Base-by-base conservation (phyloP, 2,888 invertebrate species). In the Synergus laeviventris region DNA sequence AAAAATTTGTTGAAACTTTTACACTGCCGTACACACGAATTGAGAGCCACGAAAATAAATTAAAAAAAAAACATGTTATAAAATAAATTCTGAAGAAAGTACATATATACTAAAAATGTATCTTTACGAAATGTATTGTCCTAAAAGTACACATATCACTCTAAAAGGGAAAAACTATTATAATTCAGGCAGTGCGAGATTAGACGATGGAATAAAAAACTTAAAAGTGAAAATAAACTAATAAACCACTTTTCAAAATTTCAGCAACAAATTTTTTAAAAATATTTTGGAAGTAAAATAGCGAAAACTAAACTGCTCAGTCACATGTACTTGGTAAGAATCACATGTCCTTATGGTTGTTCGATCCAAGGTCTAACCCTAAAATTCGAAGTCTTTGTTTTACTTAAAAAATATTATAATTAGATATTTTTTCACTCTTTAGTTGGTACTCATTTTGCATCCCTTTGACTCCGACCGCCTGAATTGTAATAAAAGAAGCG, bases 1-100 rank as follows among this genome's bases (percentile, higher is more conserved):
- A 70, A 49, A 5, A 49, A 49, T 45, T 24, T 24, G 24, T 59
- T 59, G 1, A 14, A 59, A 4, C 12, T 4, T 59, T 49, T 8
- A n/a, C n/a, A 70, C 36, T 70, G 70, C 49, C 70, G 49, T 31
- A 36, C 12, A 31, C 24, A 49, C 36, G 31, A 49, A 49, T 5
- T 12, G 8, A 24, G 56, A 70, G 1, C 49, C 31, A 62, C 36
- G 1, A 61, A 61, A 61, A 38, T 61, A 61, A 16, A 61, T 36
- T 11, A 0, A 9, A 14, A 61, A n/a, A 60, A 60, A 60, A 60
- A 21, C 1, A 31, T 31, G 5, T 21, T 56, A 56, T 21, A 2
- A 24, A 59, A 59, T 14, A 59, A 24, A 24, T 59, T 38, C 11
- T 36, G 3, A 36, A 61, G 8, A 61, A 16, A 61, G 36, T 61